Conservation (phyloP, 2,797 vertebrate species). For the Gorsachius magnificus region DNA sequence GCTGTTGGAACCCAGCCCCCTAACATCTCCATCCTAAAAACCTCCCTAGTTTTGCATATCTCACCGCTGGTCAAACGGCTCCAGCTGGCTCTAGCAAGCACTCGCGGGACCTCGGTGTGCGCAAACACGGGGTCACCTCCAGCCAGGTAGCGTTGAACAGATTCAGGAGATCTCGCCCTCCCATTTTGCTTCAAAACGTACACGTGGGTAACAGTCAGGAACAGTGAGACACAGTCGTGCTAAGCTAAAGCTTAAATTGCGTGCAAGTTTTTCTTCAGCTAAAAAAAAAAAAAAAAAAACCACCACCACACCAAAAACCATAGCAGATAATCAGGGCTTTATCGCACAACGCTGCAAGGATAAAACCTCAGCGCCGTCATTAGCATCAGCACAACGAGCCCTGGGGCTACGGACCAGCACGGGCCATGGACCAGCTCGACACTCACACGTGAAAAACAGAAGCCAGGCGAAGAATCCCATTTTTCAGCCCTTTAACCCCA, state of each 20-base stretch:
- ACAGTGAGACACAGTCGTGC: accelerated
- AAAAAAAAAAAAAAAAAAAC: not conserved
- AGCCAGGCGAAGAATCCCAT: accelerated
- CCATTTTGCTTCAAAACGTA: not conserved
- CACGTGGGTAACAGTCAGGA: not conserved
- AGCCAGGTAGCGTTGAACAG: not conserved
- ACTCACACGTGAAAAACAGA: not conserved
- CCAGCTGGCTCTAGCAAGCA: not conserved
- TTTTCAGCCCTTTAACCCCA: not conserved
- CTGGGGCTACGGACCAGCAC: not conserved
- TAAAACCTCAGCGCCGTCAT: not conserved
- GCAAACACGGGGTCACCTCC: not conserved
- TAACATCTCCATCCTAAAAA: not conserved
- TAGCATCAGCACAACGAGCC: not conserved
- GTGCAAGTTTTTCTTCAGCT: not conserved
- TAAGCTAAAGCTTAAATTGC: not conserved
- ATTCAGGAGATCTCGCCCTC: not conserved
- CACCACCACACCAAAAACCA: not conserved
- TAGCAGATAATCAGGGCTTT: not conserved
- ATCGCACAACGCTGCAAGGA: accelerated
- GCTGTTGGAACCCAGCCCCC: not conserved
- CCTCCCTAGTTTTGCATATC: accelerated
- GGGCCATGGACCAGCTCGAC: accelerated
- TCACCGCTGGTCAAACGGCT: not conserved
- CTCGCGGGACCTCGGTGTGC: not conserved